Evolutionary conservation across 92 coral and sea anemone genomes (phyloP).

Genomic region (Bergia sp.): DNA sequence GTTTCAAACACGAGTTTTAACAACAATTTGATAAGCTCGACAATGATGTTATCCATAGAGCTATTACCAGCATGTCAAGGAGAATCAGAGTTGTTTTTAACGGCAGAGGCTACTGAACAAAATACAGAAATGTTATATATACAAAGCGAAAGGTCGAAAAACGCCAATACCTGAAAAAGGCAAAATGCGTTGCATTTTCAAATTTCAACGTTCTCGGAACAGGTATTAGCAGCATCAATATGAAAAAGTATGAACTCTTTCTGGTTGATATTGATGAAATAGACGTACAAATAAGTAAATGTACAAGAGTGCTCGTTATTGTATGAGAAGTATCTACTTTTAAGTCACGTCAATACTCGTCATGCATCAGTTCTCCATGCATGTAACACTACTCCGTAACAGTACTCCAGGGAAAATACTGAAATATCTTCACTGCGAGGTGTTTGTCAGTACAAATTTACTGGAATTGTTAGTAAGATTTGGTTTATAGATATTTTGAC

Average conservation of each 20-base stretch:
- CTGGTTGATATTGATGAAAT: constrained; percentile 31
- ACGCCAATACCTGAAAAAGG: no score
- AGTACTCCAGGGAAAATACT: constrained; percentile 37
- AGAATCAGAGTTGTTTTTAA: constrained; percentile 47
- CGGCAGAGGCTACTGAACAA: constrained; percentile 55
- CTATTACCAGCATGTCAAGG: constrained; percentile 56
- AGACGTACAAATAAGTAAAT: constrained; percentile 12
- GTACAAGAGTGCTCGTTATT: constrained; percentile 16
- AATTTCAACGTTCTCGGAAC: constrained; percentile 35
- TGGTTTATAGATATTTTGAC: constrained; percentile 13
- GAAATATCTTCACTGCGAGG: constrained; percentile 23
- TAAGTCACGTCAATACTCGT: constrained; percentile 16
- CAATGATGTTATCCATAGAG: constrained; percentile 43
- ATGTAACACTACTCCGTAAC: constrained; percentile 38
- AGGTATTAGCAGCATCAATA: constrained; percentile 24
- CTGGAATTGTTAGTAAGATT: constrained; percentile 22
- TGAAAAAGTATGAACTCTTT: constrained; percentile 6
- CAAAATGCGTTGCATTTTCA: constrained; percentile 26
- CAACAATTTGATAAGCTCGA: constrained; percentile 45
- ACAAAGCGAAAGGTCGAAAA: no score
- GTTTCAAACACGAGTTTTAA: constrained; percentile 57
- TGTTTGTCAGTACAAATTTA: constrained; percentile 23
- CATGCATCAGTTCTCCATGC: constrained; percentile 20
- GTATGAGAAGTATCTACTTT: neutral
- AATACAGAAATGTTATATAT: constrained; percentile 54